Percentiles rank a stretch among this genome's conserved stretches.
phyloP scores from a whole-genome alignment of 1,140 invertebrate species.

The Trichogramma pretiosum region DNA sequence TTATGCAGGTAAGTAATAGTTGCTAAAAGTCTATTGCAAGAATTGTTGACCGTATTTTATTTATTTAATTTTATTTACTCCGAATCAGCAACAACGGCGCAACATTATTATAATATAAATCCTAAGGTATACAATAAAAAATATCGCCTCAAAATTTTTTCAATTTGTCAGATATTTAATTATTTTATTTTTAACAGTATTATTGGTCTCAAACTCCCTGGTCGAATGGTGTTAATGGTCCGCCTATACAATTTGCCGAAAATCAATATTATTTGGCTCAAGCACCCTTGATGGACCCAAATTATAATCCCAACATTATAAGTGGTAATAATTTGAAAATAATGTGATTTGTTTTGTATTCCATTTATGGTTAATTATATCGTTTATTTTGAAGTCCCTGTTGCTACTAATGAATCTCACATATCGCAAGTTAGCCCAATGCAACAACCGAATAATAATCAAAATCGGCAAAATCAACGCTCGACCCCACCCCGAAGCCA shows the following conservation, averaged over 20 bases:
- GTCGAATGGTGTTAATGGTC: slow-evolving; percentile 5
- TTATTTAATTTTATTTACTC: slow-evolving; percentile 21
- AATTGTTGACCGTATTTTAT: slow-evolving; percentile 5
- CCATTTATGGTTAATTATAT: not conserved
- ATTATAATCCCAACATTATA: slow-evolving; percentile 2
- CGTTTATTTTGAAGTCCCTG: slow-evolving; percentile 3
- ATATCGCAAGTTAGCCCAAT: not conserved
- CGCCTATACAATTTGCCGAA: slow-evolving; percentile 3
- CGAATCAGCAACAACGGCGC: slow-evolving; percentile 54
- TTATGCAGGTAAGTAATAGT: slow-evolving; percentile 42
- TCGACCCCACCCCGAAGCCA: slow-evolving; percentile 4
- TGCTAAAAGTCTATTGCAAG: slow-evolving; percentile 1
- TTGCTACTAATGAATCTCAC: slow-evolving; percentile 1
- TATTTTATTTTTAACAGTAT: slow-evolving; percentile 9
- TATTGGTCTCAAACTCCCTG: slow-evolving; percentile 12
- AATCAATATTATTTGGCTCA: slow-evolving; percentile 11
- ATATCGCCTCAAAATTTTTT: slow-evolving; percentile 1
- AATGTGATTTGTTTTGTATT: not conserved
- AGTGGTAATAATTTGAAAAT: not conserved
- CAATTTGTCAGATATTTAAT: slow-evolving; percentile 3
- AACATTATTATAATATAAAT: slow-evolving; percentile 60
- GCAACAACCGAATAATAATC: slow-evolving; percentile 6
- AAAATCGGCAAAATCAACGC: slow-evolving; percentile 2
- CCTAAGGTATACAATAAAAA: slow-evolving; percentile 40
- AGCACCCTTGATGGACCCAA: not conserved